phyloP scores from a whole-genome alignment of 2,113 vertebrate genomes.

The Prionailurus viverrinus region DNA sequence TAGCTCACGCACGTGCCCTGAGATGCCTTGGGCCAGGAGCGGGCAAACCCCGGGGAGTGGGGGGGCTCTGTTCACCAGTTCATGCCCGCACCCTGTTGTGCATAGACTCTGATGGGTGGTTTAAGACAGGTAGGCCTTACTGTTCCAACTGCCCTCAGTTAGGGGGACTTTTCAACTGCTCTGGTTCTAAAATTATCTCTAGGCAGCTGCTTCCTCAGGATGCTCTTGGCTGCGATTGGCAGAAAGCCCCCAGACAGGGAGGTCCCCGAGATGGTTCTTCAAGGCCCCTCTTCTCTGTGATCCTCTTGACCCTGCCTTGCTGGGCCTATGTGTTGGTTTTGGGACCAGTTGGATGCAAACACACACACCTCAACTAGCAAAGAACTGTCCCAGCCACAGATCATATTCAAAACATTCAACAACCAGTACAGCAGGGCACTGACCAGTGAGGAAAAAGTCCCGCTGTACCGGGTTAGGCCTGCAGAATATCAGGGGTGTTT shows the following conservation, averaged over 20 bases:
- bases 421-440: not conserved
- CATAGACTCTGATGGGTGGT: not conserved
- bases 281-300: not conserved
- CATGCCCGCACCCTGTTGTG: not conserved
- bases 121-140: not conserved
- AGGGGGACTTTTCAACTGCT: not conserved
- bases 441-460: not conserved
- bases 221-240: not conserved
- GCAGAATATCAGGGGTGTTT: not conserved
- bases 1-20: not conserved
- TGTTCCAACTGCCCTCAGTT: not conserved
- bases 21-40: not conserved
- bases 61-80: not conserved
- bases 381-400: not conserved
- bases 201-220: not conserved
- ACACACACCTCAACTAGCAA: not conserved
- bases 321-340: not conserved
- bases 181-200: not conserved
- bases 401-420: not conserved
- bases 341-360: not conserved
- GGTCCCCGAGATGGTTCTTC: not conserved
- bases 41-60: accelerated
- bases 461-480: not conserved
- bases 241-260: not conserved
- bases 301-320: not conserved